phyloP scores from a whole-genome alignment of 2,888 invertebrate species.

The Chrysolina americana region DNA sequence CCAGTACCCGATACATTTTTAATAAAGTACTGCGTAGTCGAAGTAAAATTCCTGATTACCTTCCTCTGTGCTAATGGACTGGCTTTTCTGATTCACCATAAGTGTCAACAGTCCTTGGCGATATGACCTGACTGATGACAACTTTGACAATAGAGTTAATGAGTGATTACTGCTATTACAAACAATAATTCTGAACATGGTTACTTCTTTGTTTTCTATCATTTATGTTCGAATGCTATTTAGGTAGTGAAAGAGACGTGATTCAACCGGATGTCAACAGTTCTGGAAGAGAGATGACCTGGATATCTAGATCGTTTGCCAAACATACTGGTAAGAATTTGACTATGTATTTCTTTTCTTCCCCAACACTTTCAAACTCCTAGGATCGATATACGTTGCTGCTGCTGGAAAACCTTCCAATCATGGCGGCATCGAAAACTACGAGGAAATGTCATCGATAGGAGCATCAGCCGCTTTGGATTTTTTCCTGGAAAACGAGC shows the following conservation, averaged over 20 bases:
- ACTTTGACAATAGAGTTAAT: too few species aligned
- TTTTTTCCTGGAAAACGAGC: conserved; percentile 59
- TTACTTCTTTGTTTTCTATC: too few species aligned
- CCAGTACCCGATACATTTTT: too few species aligned
- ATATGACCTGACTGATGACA: too few species aligned
- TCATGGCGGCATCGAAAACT: conserved; percentile 60
- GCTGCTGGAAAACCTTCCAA: conserved; percentile 59
- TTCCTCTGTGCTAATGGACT: too few species aligned
- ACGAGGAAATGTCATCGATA: conserved; percentile 57
- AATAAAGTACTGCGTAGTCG: too few species aligned
- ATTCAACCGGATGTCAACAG: conserved; percentile 64
- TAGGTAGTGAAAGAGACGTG: conserved; percentile 58
- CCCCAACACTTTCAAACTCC: conserved; percentile 12
- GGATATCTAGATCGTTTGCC: conserved; percentile 54
- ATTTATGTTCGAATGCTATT: conserved; percentile 22
- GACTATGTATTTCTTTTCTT: neutral
- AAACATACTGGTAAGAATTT: conserved; percentile 49
- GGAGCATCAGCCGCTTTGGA: conserved; percentile 60
- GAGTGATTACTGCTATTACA: too few species aligned
- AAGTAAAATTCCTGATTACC: too few species aligned
- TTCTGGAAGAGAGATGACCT: conserved; percentile 60
- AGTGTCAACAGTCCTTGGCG: too few species aligned
- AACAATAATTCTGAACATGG: too few species aligned
- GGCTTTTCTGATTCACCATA: too few species aligned
- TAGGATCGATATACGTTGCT: conserved; percentile 47